Percentiles rank a stretch among this genome's conserved stretches.
phyloP scores from a whole-genome alignment of 2,113 vertebrate species.

The Microcebus tavaratra region DNA sequence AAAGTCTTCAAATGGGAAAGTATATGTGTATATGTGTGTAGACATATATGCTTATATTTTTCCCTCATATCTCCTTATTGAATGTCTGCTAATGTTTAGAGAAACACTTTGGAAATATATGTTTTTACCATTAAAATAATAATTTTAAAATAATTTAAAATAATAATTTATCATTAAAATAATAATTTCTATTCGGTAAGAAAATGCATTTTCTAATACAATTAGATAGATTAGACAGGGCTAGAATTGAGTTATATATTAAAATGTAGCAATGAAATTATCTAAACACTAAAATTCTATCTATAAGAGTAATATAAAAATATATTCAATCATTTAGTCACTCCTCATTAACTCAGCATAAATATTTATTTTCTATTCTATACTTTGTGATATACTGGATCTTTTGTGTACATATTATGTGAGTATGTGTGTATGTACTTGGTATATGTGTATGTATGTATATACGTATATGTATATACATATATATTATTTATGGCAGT shows the following conservation, averaged over 20 bases:
- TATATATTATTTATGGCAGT: not conserved
- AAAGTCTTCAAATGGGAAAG: slow-evolving; percentile 35
- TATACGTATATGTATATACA: not conserved
- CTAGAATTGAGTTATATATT: not conserved
- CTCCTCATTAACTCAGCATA: not conserved
- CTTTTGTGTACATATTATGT: not conserved
- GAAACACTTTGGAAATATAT: slow-evolving; percentile 38
- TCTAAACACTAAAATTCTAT: slow-evolving; percentile 32
- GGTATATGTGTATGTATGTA: not conserved
- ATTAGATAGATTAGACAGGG: not conserved
- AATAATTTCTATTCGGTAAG: slow-evolving; percentile 29
- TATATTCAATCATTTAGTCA: not conserved
- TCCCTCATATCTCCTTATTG: not conserved
- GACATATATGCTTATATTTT: not conserved
- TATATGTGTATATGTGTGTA: not conserved
- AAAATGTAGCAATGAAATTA: slow-evolving; percentile 36
- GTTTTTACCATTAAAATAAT: not conserved
- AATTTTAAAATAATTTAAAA: not conserved
- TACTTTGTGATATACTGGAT: not conserved
- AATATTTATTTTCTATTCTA: not conserved
- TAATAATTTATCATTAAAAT: not conserved
- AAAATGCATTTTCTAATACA: slow-evolving; percentile 41
- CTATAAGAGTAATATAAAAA: slow-evolving; percentile 25
- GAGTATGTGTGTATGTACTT: not conserved
- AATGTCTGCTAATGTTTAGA: slow-evolving; percentile 16